These are phyloP conservation scores for Brotula barbata DNA, from an alignment of 2,797 vertebrate species.

Conservation along the genomic window DNA sequence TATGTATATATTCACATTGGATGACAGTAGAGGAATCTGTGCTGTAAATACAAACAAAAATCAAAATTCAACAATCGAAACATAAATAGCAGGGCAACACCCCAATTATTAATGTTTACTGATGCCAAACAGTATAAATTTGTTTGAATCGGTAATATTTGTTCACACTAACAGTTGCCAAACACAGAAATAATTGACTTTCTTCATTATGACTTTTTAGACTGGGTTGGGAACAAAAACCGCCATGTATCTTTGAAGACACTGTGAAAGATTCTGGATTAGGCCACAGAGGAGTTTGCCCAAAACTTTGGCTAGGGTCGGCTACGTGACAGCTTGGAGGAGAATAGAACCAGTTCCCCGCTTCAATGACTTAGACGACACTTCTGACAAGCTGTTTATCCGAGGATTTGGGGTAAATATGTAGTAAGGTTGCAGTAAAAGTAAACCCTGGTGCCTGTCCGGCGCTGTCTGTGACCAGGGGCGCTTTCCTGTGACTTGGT, in stretches of 20 bases:
- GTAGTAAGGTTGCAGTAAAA: conserved; percentile 17
- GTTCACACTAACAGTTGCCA: too few relatives aligned
- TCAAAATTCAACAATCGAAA: too few relatives aligned
- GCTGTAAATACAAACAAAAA: too few relatives aligned
- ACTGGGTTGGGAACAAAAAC: not conserved
- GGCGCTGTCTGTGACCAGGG: conserved; percentile 66
- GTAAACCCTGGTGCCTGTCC: too few relatives aligned
- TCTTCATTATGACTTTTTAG: not conserved
- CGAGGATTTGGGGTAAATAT: not conserved
- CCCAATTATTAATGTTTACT: too few relatives aligned
- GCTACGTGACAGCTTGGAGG: not conserved
- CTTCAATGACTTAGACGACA: not conserved
- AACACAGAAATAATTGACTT: too few relatives aligned
- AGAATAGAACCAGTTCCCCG: conserved; percentile 8
- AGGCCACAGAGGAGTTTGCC: conserved; percentile 13
- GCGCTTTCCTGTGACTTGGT: conserved; percentile 84
- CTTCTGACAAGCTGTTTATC: not conserved
- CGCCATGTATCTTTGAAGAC: not conserved
- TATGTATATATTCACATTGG: too few relatives aligned
- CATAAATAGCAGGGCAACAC: too few relatives aligned
- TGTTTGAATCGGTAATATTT: too few relatives aligned
- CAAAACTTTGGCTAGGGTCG: conserved; percentile 4
- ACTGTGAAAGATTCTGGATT: not conserved
- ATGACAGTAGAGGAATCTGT: too few relatives aligned
- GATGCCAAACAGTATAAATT: too few relatives aligned